These are phyloP conservation scores for Dendrocopos noguchii DNA, from an alignment of 2,113 vertebrate genomes.

Conservation along the genomic window DNA sequence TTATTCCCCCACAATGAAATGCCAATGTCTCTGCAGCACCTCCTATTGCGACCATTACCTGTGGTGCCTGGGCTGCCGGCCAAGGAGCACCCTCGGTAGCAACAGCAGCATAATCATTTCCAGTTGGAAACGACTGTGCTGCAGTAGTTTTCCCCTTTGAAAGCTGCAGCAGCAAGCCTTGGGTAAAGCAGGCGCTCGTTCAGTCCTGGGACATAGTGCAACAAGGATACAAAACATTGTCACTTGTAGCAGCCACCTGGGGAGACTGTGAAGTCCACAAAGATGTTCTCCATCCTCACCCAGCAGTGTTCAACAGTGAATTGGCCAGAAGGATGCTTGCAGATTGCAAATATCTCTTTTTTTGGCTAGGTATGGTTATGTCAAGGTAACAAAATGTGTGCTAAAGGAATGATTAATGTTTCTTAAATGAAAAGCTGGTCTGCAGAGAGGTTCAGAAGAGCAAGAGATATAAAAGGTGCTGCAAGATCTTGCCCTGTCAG, in stretches of 20 bases:
- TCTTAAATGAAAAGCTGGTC: not conserved
- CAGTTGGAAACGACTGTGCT: slow-evolving; percentile 47
- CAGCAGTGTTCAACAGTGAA: not conserved
- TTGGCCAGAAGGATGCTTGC: not conserved
- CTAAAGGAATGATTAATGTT: not conserved
- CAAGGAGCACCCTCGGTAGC: slow-evolving; percentile 69
- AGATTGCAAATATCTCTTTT: not conserved
- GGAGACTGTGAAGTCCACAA: not conserved
- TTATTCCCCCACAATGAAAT: not conserved
- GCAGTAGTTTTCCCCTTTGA: slow-evolving; percentile 47
- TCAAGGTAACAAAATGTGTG: not conserved
- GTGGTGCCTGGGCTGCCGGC: slow-evolving; percentile 65
- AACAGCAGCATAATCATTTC: slow-evolving; percentile 68
- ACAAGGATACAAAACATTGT: accelerated
- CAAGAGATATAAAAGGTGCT: not conserved
- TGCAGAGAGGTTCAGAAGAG: not conserved
- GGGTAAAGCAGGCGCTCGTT: not conserved
- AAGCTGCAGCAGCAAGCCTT: not conserved
- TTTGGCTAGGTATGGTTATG: not conserved
- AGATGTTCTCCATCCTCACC: not conserved
- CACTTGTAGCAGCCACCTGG: not conserved
- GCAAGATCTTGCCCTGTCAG: not conserved
- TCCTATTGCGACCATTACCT: slow-evolving; percentile 45
- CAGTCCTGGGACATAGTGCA: not conserved
- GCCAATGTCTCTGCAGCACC: slow-evolving; percentile 2